A percentile compares a stretch with the other conserved stretches of the same genome.
These are phyloP conservation scores for Pollenia griseotomentosa DNA, from an alignment of 2,888 invertebrate species.

Conservation along the genomic window DNA sequence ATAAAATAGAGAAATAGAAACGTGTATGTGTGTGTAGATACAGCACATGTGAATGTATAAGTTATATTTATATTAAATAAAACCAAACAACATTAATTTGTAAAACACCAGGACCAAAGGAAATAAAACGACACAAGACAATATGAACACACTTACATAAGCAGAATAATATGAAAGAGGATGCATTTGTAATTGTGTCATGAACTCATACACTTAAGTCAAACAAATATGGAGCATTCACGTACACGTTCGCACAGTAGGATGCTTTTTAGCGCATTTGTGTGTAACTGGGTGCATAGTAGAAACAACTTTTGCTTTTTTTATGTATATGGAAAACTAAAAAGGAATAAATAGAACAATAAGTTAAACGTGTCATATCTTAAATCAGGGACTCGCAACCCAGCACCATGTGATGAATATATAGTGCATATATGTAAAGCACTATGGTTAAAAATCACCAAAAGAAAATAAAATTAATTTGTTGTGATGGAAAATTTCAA, in stretches of 20 bases:
- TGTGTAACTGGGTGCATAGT: neutral
- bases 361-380: slow-evolving; percentile 82
- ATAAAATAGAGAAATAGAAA: slow-evolving; percentile 35
- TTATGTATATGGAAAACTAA: neutral
- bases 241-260: neutral
- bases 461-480: neutral
- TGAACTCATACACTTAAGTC: slow-evolving; percentile 58
- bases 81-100: slow-evolving; percentile 57
- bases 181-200: slow-evolving; percentile 71
- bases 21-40: neutral
- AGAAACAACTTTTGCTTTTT: slow-evolving; percentile 4
- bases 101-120: slow-evolving; percentile 20
- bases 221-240: slow-evolving; percentile 38
- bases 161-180: slow-evolving; percentile 24
- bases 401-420: slow-evolving; percentile 20
- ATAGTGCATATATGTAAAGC: neutral
- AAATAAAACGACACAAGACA: neutral
- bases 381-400: slow-evolving; percentile 77
- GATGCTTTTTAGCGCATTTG: neutral
- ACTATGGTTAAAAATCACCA: slow-evolving; percentile 9
- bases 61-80: slow-evolving; percentile 14
- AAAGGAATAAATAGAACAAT: slow-evolving; percentile 63
- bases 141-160: neutral
- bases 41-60: neutral
- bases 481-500: too few species aligned